Evolutionary conservation across 2,113 vertebrate species (phyloP), one percentile per base, ranked within the genome.

Genomic region (Gasterosteus aculeatus): DNA sequence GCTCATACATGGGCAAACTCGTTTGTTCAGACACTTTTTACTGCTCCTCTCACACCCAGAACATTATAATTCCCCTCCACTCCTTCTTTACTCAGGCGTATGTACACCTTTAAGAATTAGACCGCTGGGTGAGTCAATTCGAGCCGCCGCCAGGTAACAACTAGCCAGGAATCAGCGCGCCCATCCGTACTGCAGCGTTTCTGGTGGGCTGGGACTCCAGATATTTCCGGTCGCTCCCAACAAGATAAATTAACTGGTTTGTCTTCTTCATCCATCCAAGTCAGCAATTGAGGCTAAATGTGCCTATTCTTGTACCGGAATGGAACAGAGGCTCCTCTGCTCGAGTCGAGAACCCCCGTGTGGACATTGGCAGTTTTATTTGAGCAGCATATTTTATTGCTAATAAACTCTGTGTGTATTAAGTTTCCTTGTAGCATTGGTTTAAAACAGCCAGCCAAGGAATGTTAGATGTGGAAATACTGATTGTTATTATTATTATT

Each of bases 91-190:
- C 59, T 72, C 39, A 57, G 58, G 72, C 6, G 0, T 53, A 53
- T 53, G 42, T 60, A 47, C 64, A 66, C 61, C 62, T 85, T 77
- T 47, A 77, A 75, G 56, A 42, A 76, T 53, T 68, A 62, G 14
- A 53, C 49, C 16, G n/a, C 2, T 58, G 39, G 19, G 56, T 83
- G 87, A 81, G 77, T 71, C 51, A 83, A 63, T 35, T 59, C 39
- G 12, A 47, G 47, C 47, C 33, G 60, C 46, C 77, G 64, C 70
- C 57, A 72, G 78, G 77, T 54, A 18, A 68, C 22, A 26, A 5
- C 51, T 60, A 33, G 69, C 47, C 19, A 42, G 82, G 73, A 88
- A 77, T 87, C 78, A 82, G 49, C 49, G n/a, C 69, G 72, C 64
- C 74, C 47, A 15, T 70, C 51, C 63, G 46, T 51, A 4, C 66